phyloP scores from a whole-genome alignment of 35 echinoderm and acorn worm species.

The Eucidaris tribuloides region DNA sequence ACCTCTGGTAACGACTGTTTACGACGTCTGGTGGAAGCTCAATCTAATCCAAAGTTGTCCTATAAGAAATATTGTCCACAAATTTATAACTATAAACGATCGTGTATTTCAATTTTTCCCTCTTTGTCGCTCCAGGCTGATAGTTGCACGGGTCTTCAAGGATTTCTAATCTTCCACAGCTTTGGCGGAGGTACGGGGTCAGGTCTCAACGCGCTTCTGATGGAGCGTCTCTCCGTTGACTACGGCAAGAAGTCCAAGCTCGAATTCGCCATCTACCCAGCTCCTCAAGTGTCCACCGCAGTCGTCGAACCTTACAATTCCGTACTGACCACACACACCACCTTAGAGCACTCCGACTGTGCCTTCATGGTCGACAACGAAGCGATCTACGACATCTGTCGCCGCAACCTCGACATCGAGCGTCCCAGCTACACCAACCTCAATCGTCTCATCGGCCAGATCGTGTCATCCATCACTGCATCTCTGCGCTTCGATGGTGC shows the following conservation, averaged over 20 bases:
- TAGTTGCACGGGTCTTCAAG: no score
- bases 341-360: constrained; percentile 79
- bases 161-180: no score
- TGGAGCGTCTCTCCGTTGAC: constrained; percentile 54
- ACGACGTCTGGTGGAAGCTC: no score
- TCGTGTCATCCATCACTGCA: constrained; percentile 71
- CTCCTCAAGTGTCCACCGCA: constrained; percentile 42
- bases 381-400: constrained; percentile 75
- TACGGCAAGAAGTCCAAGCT: constrained; percentile 60
- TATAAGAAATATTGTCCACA: no score
- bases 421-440: constrained; percentile 66
- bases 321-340: constrained; percentile 78
- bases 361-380: constrained; percentile 91
- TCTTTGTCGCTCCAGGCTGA: no score
- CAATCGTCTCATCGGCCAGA: constrained; percentile 67
- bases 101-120: no score
- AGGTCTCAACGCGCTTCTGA: no score
- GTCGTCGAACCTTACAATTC: constrained; percentile 76
- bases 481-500: constrained; percentile 68
- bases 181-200: no score
- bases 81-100: no score
- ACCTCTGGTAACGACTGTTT: no score
- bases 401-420: constrained; percentile 72
- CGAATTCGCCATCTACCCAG: constrained; percentile 49
- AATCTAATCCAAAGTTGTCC: no score